These are phyloP conservation scores for Pipra filicauda DNA, from an alignment of 2,113 vertebrate genomes.

Conservation along the genomic window DNA sequence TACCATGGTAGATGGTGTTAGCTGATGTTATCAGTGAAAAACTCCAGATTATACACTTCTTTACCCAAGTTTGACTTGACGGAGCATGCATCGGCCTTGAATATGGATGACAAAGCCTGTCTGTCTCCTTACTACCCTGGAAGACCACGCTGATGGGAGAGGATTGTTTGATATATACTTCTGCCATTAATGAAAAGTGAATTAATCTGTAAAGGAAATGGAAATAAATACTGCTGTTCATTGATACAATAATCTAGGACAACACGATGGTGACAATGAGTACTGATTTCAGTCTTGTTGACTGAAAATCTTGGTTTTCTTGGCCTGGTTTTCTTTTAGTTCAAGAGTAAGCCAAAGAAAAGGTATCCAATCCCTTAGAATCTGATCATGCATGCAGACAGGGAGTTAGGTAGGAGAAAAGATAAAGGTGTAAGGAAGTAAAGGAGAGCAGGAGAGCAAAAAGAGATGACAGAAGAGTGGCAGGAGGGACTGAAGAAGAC, in stretches of 20 bases:
- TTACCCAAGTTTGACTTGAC: neutral
- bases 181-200: neutral
- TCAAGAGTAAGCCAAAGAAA: neutral
- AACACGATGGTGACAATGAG: neutral
- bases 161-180: neutral
- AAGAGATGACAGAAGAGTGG: neutral
- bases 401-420: neutral
- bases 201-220: neutral
- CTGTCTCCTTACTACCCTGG: neutral
- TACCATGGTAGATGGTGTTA: neutral
- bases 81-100: neutral
- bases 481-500: neutral
- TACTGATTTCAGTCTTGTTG: neutral
- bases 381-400: neutral
- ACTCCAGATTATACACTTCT: neutral
- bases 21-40: neutral
- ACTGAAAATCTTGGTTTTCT: too few relatives aligned
- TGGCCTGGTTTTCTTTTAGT: neutral
- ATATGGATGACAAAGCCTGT: neutral
- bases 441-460: neutral
- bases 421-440: neutral
- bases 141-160: neutral
- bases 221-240: neutral
- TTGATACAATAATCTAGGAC: neutral
- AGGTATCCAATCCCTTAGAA: neutral